A percentile compares a stretch with the other conserved stretches of the same genome.
Conservation (phyloP, 2,113 vertebrate species). For the Tapirus terrestris region DNA sequence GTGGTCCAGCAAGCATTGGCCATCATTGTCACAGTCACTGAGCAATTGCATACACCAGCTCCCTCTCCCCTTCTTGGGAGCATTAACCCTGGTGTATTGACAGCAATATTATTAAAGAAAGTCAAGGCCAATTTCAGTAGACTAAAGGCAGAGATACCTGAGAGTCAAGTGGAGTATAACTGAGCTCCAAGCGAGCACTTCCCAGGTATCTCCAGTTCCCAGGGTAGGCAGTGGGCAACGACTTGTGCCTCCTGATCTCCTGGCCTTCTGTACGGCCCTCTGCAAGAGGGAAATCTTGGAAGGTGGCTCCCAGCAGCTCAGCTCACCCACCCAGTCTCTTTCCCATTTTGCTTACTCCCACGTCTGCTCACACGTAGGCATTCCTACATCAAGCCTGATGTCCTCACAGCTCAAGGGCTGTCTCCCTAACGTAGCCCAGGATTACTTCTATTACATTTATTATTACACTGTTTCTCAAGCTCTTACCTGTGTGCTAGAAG, state of each 20-base stretch:
- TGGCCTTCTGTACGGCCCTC: not conserved
- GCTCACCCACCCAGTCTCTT: rapidly evolving
- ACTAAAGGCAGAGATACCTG: not conserved
- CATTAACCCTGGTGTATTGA: not conserved
- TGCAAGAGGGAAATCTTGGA: not conserved
- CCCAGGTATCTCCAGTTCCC: not conserved
- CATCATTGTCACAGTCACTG: too few relatives aligned
- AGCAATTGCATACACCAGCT: rapidly evolving
- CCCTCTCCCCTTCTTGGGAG: not conserved
- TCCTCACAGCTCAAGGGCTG: rapidly evolving
- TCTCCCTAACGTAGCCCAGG: not conserved
- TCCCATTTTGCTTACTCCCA: rapidly evolving
- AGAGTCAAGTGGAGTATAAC: not conserved
- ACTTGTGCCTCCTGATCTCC: not conserved
- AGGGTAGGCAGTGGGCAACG: not conserved
- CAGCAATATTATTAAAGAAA: not conserved
- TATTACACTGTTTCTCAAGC: not conserved
- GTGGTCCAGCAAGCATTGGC: rapidly evolving
- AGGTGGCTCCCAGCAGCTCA: not conserved
- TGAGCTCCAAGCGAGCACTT: not conserved
- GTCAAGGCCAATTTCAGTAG: not conserved
- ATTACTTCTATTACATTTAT: not conserved
- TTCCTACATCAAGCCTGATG: rapidly evolving
- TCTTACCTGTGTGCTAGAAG: not conserved
- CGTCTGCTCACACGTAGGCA: not conserved